These are phyloP conservation scores for Copidosoma aretas DNA, from an alignment of 2,888 invertebrate species.

Conservation along the genomic window DNA sequence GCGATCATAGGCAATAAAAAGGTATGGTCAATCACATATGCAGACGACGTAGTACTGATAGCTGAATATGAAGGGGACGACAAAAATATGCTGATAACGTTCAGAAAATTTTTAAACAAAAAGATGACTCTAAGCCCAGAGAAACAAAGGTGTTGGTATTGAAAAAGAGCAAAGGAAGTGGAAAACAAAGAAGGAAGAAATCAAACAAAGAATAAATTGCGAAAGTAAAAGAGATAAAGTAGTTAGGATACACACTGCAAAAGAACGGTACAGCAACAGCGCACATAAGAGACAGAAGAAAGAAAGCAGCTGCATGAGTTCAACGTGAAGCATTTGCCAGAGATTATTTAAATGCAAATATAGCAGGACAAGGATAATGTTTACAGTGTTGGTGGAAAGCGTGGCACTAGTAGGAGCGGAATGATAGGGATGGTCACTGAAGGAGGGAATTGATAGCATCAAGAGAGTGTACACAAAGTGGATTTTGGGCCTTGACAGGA, in stretches of 20 bases:
- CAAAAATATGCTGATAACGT: conserved; percentile 19
- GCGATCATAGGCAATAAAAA: conserved; percentile 13
- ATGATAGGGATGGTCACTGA: too few species aligned
- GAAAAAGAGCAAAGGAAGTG: conserved; percentile 3
- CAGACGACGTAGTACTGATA: conserved; percentile 29
- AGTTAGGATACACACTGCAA: neutral
- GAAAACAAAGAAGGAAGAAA: neutral
- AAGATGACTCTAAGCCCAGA: conserved; percentile 25
- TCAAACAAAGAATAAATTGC: neutral
- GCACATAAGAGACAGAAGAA: neutral
- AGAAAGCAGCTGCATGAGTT: neutral
- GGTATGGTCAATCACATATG: conserved; percentile 35
- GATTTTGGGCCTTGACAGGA: too few species aligned
- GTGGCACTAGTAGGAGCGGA: too few species aligned
- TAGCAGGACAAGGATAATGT: neutral
- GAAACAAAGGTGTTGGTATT: conserved; percentile 34
- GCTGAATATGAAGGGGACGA: conserved; percentile 22
- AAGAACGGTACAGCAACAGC: neutral
- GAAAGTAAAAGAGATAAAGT: neutral
- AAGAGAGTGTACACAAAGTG: too few species aligned
- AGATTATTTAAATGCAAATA: neutral
- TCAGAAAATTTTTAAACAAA: conserved; percentile 26
- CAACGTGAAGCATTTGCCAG: neutral
- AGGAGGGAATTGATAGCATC: too few species aligned
- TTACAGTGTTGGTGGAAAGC: neutral